Conservation (phyloP, 2,888 invertebrate genomes). For the Habrosyne pyritoides region DNA sequence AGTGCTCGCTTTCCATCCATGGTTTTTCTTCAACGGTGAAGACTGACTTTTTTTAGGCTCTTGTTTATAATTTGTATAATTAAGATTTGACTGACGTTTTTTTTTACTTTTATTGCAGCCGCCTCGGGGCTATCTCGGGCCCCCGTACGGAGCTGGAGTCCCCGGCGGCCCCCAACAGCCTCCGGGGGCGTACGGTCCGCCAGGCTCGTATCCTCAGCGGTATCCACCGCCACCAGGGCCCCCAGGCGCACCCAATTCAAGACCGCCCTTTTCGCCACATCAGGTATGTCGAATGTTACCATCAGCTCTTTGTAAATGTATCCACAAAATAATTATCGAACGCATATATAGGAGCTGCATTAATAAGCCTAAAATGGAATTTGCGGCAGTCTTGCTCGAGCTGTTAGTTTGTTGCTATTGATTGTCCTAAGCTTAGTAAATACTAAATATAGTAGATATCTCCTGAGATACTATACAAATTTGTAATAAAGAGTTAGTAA, state of each 20-base stretch:
- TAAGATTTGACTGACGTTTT: constrained; percentile 7
- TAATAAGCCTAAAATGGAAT: no score
- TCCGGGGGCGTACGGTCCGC: constrained; percentile 79
- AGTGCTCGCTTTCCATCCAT: no score
- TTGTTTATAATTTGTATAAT: neutral
- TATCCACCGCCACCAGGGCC: constrained; percentile 77
- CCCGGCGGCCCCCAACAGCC: constrained; percentile 78
- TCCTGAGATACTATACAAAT: no score
- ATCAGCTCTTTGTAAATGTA: neutral
- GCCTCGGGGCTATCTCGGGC: constrained; percentile 77
- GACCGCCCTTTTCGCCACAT: constrained; percentile 79
- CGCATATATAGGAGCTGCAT: no score
- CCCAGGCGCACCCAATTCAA: constrained; percentile 71
- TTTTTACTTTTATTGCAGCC: constrained; percentile 58
- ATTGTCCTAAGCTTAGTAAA: no score
- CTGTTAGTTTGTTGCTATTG: no score
- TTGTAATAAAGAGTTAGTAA: no score
- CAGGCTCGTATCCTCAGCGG: constrained; percentile 84
- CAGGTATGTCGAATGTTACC: constrained; percentile 54
- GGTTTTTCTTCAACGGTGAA: no score
- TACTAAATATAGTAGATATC: no score
- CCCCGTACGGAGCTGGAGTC: constrained; percentile 77
- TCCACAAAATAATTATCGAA: neutral
- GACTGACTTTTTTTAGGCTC: no score
- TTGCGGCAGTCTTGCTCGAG: no score